A percentile compares a stretch with the other conserved stretches of the same genome.
These are phyloP conservation scores for Mico argentatus DNA, from an alignment of 2,797 vertebrate species.

Conservation along the genomic window DNA sequence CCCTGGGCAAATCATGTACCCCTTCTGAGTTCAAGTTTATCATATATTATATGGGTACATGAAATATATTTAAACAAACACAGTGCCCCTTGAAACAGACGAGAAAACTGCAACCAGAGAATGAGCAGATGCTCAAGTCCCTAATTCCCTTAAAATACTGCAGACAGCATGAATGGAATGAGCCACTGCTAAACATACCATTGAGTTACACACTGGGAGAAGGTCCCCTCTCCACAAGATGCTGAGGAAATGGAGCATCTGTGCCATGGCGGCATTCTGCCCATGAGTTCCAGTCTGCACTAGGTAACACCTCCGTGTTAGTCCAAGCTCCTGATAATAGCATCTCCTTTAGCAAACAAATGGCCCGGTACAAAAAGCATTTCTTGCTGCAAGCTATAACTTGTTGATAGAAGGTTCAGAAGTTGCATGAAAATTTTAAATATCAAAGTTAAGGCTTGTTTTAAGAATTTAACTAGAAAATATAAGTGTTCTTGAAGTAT, in stretches of 20 bases:
- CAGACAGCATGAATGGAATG: neutral
- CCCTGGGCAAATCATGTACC: neutral
- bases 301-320: neutral
- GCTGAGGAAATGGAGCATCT: neutral
- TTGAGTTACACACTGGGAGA: neutral
- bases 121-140: neutral
- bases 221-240: neutral
- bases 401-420: neutral
- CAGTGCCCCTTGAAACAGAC: neutral
- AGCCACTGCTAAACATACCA: neutral
- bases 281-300: neutral
- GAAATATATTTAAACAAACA: neutral
- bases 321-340: neutral
- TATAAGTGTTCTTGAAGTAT: neutral
- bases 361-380: neutral
- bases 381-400: neutral
- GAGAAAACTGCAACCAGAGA: neutral
- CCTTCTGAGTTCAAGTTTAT: neutral
- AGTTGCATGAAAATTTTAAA: neutral
- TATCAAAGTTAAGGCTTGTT: neutral
- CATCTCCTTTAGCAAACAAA: neutral
- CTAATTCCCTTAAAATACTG: neutral
- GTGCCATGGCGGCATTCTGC: neutral
- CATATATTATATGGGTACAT: neutral
- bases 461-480: constrained; percentile 18